Evolutionary conservation across 2,797 vertebrate species (phyloP), one percentile per base, ranked within the genome.

Genomic region (Mastacembelus armatus): DNA sequence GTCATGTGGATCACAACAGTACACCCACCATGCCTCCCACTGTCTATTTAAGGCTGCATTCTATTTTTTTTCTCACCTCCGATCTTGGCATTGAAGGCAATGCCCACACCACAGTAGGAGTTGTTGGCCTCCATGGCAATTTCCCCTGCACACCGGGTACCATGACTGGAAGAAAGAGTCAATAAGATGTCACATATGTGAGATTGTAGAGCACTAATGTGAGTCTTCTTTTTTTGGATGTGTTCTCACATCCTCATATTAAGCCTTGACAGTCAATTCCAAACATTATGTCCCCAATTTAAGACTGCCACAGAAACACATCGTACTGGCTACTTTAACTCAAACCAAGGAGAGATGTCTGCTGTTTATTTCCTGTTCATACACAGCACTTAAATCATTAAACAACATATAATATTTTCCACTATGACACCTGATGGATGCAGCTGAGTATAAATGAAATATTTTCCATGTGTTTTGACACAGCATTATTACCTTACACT

Each of bases 71-170:
- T 50, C 78, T 91, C 85, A 93, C 88, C 90, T 81, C 88, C 84
- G 51, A 91, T 88, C 60, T 86, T 89, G 80, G 85, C 84, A 45
- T 83, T 77, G 59, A 86, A 91, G 78, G 83, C 72, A 51, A 90
- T 91, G 71, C 85, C 85, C 83, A 92, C 82, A 80, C 78, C 82
- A 19, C 90, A 91, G 71, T 90, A 90, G 71, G 85, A 86, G 80
- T 92, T 92, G 65, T 88, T 92, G 85, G 88, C 88, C 84, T 94
- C 91, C 89, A 91, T 89, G 78, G 91, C 91, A 83, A 94, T 86
- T 89, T 93, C 89, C 36, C 88, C 85, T 77, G 89, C 90, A 90
- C 90, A 93, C 48, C 66, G 87, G 66, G 90, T 91, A 40, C 90
- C 89, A 12, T 91, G 90, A 52, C 90, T 91, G 74, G 45, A 74